Evolutionary conservation across 2,113 vertebrate genomes (phyloP).

Genomic region (Shinisaurus crocodilurus): DNA sequence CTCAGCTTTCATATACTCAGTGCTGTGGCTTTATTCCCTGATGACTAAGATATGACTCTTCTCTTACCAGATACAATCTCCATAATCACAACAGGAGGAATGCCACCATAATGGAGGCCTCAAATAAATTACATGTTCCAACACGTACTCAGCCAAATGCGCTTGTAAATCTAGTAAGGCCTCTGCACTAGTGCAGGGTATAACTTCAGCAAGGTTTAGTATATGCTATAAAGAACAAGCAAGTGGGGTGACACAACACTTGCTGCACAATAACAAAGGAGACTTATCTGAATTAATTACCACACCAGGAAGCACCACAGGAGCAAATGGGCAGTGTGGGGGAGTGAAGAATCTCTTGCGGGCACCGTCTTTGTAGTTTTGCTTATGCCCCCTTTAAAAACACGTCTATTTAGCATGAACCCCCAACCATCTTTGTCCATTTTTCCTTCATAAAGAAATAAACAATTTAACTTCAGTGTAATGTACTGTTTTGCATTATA

Average conservation of each 20-base stretch:
- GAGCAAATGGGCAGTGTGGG: background rate
- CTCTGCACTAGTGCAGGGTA: constrained; percentile 3
- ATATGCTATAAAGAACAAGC: background rate
- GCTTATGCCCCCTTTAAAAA: background rate
- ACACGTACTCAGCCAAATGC: constrained; percentile 27
- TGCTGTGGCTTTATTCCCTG: constrained; percentile 45
- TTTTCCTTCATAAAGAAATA: background rate
- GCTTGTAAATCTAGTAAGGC: constrained; percentile 17
- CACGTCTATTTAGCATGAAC: background rate
- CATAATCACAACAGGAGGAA: constrained; percentile 47
- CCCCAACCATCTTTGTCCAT: background rate
- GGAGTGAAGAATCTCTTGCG: background rate
- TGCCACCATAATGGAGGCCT: constrained; percentile 59
- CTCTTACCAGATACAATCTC: constrained; percentile 44
- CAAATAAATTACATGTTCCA: constrained; percentile 51
- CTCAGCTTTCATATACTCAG: constrained; percentile 41
- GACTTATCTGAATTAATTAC: constrained; percentile 13
- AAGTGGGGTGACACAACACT: constrained; percentile 8
- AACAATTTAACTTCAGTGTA: background rate
- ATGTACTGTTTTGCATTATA: background rate
- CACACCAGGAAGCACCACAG: background rate
- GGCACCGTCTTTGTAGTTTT: background rate
- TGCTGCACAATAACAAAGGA: background rate
- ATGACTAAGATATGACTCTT: constrained; percentile 30
- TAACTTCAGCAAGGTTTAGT: constrained; percentile 2